Conservation (phyloP, 1,140 invertebrate species). For the Drosophila malerkotliana region DNA sequence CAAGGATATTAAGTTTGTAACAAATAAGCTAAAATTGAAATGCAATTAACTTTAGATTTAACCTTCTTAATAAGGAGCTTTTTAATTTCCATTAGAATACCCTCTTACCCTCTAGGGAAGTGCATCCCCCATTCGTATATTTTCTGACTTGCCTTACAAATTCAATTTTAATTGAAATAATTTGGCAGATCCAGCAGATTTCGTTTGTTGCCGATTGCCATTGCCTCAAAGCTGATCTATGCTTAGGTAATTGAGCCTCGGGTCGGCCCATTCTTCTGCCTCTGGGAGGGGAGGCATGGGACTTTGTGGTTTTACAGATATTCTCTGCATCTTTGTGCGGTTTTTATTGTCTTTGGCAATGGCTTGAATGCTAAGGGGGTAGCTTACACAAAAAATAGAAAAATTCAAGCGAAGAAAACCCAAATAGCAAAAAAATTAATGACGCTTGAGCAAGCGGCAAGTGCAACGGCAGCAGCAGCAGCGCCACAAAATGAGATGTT, state of each 20-base stretch:
- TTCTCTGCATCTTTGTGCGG: constrained; percentile 56
- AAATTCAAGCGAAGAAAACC: constrained; percentile 29
- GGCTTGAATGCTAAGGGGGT: constrained; percentile 18
- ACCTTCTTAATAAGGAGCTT: too few species aligned
- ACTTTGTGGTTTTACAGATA: constrained; percentile 51
- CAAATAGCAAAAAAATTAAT: constrained; percentile 57
- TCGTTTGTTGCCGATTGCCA: constrained; percentile 41
- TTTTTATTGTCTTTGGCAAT: constrained; percentile 70
- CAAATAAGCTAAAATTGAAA: too few species aligned
- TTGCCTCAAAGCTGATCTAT: constrained; percentile 43
- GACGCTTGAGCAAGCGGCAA: constrained; percentile 54
- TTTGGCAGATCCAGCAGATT: constrained; percentile 54
- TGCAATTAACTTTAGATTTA: too few species aligned
- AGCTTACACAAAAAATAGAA: constrained; percentile 19
- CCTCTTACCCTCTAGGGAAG: not conserved
- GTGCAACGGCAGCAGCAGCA: constrained; percentile 28
- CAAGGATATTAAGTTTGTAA: not conserved
- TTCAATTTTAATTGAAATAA: constrained; percentile 75
- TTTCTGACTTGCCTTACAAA: constrained; percentile 54
- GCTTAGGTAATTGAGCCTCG: constrained; percentile 59
- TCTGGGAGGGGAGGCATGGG: constrained; percentile 34
- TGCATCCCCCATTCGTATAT: constrained; percentile 20
- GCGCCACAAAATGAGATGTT: constrained; percentile 5
- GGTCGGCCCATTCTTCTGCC: constrained; percentile 44
- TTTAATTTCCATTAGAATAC: too few species aligned